phyloP scores from a whole-genome alignment of 2,797 vertebrate genomes.

The Sebastiscus tertius region DNA sequence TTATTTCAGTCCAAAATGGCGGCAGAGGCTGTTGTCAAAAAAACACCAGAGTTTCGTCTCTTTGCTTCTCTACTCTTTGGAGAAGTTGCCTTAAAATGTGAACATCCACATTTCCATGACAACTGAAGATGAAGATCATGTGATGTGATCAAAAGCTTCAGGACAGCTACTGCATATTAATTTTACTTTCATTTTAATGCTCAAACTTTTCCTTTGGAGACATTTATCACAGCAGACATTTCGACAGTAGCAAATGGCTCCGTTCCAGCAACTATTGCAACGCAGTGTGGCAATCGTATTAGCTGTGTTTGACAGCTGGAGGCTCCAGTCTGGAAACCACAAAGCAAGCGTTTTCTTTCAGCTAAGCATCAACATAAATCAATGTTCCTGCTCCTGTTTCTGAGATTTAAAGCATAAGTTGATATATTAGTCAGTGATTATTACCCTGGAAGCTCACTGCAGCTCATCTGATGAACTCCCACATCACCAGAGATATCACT shows the following conservation, averaged over 20 bases:
- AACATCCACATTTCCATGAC: too few relatives aligned
- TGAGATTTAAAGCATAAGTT: too few relatives aligned
- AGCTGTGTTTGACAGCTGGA: neutral
- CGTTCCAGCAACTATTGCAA: neutral
- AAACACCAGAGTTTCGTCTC: too few relatives aligned
- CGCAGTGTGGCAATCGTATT: neutral
- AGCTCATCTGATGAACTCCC: neutral
- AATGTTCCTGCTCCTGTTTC: neutral
- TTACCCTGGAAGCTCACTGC: accelerated
- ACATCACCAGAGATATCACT: neutral
- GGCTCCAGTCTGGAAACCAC: neutral
- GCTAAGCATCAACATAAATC: neutral
- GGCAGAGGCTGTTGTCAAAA: too few relatives aligned
- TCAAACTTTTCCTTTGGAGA: too few relatives aligned
- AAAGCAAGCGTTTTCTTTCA: neutral
- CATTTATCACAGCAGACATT: neutral
- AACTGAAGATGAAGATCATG: too few relatives aligned
- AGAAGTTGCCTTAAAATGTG: too few relatives aligned
- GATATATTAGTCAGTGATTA: neutral
- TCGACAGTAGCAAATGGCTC: neutral
- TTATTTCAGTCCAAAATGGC: too few relatives aligned
- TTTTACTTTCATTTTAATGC: too few relatives aligned
- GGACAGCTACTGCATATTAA: neutral
- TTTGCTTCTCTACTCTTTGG: too few relatives aligned
- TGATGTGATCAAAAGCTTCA: neutral